Base-by-base conservation (phyloP, 2,888 invertebrate species). In the Sarcophaga variegata region DNA sequence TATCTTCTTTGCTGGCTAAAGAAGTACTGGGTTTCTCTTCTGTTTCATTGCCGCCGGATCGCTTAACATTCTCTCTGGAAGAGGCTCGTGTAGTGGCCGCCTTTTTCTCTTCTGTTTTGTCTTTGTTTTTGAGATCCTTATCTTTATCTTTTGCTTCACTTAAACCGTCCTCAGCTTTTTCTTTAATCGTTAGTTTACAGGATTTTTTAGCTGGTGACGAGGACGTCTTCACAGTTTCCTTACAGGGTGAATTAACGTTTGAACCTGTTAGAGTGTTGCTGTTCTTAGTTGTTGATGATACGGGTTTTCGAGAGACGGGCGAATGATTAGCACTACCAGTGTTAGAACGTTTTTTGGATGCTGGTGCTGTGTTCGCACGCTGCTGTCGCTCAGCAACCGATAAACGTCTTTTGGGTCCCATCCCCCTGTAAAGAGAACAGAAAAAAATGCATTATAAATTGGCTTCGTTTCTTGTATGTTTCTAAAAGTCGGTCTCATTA, bases 391-490 rank as follows among this genome's bases (percentile, higher is more conserved):
- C 93, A 59, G 91, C 92, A 83, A 90, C 92, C 77, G 90, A 86
- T 88, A 90, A 90, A 81, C 93, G 92, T 89, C 93, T 92, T 89
- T 93, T 93, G 81, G 93, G 92, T 89, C 92, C 93, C 92, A 93
- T 93, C 77, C 86, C 89, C 89, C 90, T 90, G 79, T 6, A 88
- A 89, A 74, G 17, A 64, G 69, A 83, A 54, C 20, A 76, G 11
- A 69, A 54, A 67, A 70, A 81, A 27, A 81, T n/a, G 10, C 45
- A 54, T 11, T 8, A 63, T 2, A 69, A 74, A 67, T 67, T 67
- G 20, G n/a, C 14, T 59, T 37, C 14, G 17, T 70, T 17, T 54
- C 17, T 49, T 47, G 8, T 37, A 12, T 54, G 17, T 27, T 70
- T 70, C 14, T 54, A n/a, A 49, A 12, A 59, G 66, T 5, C 66